Conservation (phyloP, 2,113 vertebrate species). For the Nycticebus coucang region DNA sequence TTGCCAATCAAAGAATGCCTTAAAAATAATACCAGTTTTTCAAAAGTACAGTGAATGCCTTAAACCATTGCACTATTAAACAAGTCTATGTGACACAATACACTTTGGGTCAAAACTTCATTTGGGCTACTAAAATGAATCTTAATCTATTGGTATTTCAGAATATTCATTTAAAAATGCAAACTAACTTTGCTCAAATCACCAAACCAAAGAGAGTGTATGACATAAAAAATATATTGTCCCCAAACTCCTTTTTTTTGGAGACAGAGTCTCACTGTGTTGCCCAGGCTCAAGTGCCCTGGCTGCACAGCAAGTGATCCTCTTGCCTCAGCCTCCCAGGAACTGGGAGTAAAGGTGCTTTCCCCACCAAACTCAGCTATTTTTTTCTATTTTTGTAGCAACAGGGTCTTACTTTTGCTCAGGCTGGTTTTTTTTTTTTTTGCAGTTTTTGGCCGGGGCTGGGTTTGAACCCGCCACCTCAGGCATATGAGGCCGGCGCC, state of each 20-base stretch:
- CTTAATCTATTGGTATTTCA: background rate
- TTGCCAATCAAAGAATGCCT: background rate
- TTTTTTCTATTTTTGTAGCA: too few relatives aligned
- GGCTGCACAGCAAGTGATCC: too few relatives aligned
- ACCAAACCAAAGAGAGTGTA: background rate
- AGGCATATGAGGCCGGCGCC: too few relatives aligned
- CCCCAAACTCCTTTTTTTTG: background rate
- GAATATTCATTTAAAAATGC: background rate
- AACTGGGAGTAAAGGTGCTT: too few relatives aligned
- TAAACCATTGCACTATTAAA: background rate
- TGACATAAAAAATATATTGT: background rate
- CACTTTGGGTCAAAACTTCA: slow-evolving; percentile 16
- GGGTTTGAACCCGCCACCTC: too few relatives aligned
- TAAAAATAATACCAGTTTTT: background rate
- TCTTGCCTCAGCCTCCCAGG: too few relatives aligned
- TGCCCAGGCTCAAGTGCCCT: too few relatives aligned
- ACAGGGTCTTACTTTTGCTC: too few relatives aligned
- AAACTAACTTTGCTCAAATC: background rate
- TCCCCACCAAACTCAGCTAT: too few relatives aligned
- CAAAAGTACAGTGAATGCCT: background rate
- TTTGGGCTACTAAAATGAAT: background rate
- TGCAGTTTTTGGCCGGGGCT: too few relatives aligned
- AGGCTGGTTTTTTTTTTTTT: too few relatives aligned
- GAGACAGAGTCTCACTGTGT: too few relatives aligned
- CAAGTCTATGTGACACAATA: background rate